Evolutionary conservation across 2,888 invertebrate genomes (phyloP), one percentile per base, ranked within the genome.

Genomic region (Volucella zonaria): DNA sequence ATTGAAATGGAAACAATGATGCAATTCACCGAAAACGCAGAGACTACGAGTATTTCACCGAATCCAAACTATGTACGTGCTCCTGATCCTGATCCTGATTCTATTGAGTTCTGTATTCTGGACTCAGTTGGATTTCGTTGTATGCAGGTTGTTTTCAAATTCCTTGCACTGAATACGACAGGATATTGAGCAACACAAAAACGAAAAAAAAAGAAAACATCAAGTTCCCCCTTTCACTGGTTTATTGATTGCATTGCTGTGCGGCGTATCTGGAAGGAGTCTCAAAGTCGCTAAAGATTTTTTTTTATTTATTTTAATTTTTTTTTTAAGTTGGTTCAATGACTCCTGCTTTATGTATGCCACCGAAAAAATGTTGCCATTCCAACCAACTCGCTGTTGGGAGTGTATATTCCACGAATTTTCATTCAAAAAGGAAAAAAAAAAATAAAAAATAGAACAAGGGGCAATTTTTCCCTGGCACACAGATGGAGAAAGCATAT

Each of bases 1-100:
- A 47, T 73, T 85, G 52, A 59, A 77, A 68, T 75, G 47, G 47
- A 71, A 80, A 85, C 80, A 80, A 76, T 73, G 45, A 76, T 75
- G 61, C 79, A 56, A 83, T 68, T 83, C 61, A 31, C 62, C 15
- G 31, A 8, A 61, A 61, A 76, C 68, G 62, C 45, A 62, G n/a
- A 15, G 47, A 64, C 56, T 51, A 31, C 31, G 31, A 31, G 31
- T 31, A 31, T 64, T 74, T 68, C 15, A 54, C 38, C 40, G 38
- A 61, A 59, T 61, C 47, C 62, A 61, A 45, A 45, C 70, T 61
- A 77, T 61, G 78, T 71, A 77, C 68, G 78, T 71, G 78, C 61
- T 71, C 71, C 66, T 38, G 58, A 71, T 70, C 52, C 62, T 61
- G 71, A 52, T 31, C 31, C 31, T 31, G 31, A 31, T 31, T 31